Evolutionary conservation across 1,140 invertebrate species (phyloP).

Genomic region (Rhagoletis pomonella): DNA sequence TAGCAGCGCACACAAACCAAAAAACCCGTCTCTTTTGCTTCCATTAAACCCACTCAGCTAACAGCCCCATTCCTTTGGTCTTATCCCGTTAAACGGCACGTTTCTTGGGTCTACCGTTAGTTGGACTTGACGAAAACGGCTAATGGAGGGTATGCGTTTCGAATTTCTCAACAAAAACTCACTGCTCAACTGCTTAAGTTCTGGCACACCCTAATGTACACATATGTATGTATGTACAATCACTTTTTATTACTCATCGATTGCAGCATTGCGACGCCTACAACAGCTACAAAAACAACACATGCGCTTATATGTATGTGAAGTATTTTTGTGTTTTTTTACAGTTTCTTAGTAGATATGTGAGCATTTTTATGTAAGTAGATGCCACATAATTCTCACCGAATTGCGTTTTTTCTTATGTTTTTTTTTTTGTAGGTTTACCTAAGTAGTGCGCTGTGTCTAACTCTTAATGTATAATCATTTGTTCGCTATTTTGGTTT

Average conservation of each 20-base stretch:
- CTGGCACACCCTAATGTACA: no score
- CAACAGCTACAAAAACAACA: neutral
- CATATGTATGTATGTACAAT: neutral
- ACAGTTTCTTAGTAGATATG: no score
- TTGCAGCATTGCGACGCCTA: neutral
- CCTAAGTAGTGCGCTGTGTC: neutral
- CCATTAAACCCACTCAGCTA: no score
- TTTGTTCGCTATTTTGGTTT: neutral
- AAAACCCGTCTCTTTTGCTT: no score
- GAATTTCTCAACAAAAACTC: no score
- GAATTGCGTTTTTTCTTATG: neutral
- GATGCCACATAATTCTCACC: constrained; percentile 41
- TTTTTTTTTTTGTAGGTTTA: neutral
- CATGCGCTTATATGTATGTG: neutral
- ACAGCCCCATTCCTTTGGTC: no score
- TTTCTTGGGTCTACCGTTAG: no score
- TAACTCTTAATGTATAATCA: neutral
- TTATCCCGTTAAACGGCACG: no score
- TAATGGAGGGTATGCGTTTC: no score
- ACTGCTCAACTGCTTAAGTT: no score
- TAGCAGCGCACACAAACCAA: no score
- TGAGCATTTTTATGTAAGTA: neutral
- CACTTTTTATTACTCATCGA: neutral
- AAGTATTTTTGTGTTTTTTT: neutral
- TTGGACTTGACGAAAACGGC: no score